phyloP scores from a whole-genome alignment of 2,888 invertebrate genomes.

The Trachelus tabidus region DNA sequence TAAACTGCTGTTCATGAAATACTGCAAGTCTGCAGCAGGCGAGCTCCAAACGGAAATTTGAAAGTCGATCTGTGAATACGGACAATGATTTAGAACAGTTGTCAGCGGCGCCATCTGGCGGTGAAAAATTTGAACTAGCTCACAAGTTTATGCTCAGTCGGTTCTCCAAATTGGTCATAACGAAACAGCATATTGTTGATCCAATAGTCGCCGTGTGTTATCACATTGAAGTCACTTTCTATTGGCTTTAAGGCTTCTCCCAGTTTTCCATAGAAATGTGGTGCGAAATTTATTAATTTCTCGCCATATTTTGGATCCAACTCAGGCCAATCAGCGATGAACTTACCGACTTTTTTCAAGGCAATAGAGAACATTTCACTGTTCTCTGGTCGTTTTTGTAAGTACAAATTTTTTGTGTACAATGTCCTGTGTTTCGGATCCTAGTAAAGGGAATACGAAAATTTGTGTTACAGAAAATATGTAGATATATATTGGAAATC shows the following conservation, averaged over 20 bases:
- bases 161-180: background rate
- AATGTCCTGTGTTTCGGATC: slow-evolving; percentile 39
- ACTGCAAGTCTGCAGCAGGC: slow-evolving; percentile 66
- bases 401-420: slow-evolving; percentile 47
- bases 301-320: slow-evolving; percentile 38
- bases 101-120: background rate
- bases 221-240: background rate
- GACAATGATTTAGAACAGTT: background rate
- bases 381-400: slow-evolving; percentile 19
- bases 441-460: slow-evolving; percentile 26
- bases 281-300: slow-evolving; percentile 39
- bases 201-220: background rate
- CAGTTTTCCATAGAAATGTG: slow-evolving; percentile 24
- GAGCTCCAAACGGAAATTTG: slow-evolving; percentile 64
- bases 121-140: background rate
- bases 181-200: background rate
- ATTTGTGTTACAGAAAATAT: no score
- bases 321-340: slow-evolving; percentile 45
- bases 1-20: slow-evolving; percentile 65
- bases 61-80: slow-evolving; percentile 64
- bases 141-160: background rate
- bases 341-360: slow-evolving; percentile 28
- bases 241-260: background rate
- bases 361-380: slow-evolving; percentile 31
- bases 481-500: no score